Conservation (phyloP, 2,113 vertebrate genomes). For the Melanostigma gelatinosum region DNA sequence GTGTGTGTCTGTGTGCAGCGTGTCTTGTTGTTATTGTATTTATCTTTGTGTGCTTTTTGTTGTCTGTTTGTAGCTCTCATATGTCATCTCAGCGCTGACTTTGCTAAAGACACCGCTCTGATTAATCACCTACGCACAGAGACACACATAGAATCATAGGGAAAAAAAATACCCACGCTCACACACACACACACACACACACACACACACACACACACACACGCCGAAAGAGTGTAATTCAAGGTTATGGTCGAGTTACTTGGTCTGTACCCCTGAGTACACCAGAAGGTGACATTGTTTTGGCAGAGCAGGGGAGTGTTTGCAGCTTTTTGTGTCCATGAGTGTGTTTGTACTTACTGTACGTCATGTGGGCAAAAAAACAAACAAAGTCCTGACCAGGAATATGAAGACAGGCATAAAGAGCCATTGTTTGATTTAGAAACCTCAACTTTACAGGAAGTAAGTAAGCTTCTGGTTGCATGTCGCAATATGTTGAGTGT, state of each 20-base stretch:
- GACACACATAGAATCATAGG: neutral
- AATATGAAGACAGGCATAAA: neutral
- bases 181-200: neutral
- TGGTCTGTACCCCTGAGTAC: conserved; percentile 17
- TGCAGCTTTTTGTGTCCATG: neutral
- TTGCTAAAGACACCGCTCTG: conserved; percentile 43
- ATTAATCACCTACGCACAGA: conserved; percentile 50
- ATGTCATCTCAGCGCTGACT: conserved; percentile 42
- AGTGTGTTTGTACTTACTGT: conserved; percentile 3
- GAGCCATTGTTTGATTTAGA: neutral
- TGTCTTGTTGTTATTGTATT: neutral
- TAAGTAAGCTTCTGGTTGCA: neutral
- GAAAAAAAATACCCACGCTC: no score
- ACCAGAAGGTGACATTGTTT: conserved; percentile 38
- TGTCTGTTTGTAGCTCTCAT: conserved; percentile 29
- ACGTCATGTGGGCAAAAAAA: neutral
- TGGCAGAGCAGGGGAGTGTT: conserved; percentile 12
- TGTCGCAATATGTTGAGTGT: neutral
- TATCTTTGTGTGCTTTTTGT: neutral
- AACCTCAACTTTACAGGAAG: neutral
- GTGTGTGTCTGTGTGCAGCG: neutral
- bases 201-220: conserved; percentile 16
- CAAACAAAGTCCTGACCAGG: neutral
- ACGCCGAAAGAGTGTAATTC: neutral
- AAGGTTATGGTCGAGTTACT: conserved; percentile 40